Conservation (phyloP, 2,797 vertebrate genomes). For the Sebastes diaconus region DNA sequence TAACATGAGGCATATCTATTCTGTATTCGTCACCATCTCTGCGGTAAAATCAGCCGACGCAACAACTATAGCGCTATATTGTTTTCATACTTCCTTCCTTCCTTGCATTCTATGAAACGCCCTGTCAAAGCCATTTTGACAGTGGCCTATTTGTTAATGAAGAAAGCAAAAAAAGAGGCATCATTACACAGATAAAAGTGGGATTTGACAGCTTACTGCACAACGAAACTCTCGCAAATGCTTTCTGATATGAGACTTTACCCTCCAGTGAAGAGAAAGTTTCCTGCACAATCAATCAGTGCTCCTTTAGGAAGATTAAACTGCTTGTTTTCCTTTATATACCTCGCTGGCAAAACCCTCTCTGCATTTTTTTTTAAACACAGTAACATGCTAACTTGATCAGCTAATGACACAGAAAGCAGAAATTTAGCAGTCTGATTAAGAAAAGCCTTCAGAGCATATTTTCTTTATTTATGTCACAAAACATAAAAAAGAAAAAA, state of each 20-base stretch:
- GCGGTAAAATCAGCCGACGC: too few relatives aligned
- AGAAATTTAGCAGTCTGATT: background rate
- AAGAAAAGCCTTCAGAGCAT: background rate
- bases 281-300: background rate
- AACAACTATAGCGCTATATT: background rate
- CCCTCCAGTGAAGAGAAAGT: background rate
- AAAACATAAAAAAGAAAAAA: background rate
- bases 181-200: background rate
- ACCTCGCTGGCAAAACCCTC: background rate
- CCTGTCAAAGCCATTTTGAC: background rate
- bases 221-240: background rate
- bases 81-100: slow-evolving; percentile 49
- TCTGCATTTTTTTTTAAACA: background rate
- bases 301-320: background rate
- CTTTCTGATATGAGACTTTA: background rate
- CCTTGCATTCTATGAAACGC: slow-evolving; percentile 26
- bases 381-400: background rate
- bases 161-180: background rate
- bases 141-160: background rate
- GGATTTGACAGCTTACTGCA: background rate
- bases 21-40: too few relatives aligned
- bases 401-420: background rate
- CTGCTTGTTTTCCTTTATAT: background rate
- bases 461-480: background rate
- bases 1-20: too few relatives aligned